Base-by-base conservation (phyloP, 1,140 invertebrate genomes). In the Drosophila varians region DNA sequence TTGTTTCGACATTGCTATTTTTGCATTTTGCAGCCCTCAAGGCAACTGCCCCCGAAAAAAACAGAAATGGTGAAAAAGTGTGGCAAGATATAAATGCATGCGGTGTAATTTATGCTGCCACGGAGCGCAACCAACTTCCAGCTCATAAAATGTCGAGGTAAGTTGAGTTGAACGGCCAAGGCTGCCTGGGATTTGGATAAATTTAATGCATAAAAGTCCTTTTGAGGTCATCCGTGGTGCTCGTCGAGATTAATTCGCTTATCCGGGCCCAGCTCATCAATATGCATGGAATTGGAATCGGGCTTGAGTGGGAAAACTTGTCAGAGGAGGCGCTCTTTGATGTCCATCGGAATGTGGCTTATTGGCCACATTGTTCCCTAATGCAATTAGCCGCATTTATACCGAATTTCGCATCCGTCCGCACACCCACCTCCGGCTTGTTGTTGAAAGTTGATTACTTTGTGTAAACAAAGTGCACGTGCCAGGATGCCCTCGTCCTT, bases 361-460 rank as follows among this genome's bases (percentile, higher is more conserved):
- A 80, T 86, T 80, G 80, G 61, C 36, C 57, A 58, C 57, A 86
- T 86, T 84, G 65, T 75, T 57, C 61, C 65, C 61, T 72, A 79
- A 84, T 79, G 71, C 82, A 86, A 86, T 84, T 79, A 86, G 75
- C 38, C 75, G 56, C 70, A 79, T 79, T 83, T 83, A 65, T 78
- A 70, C 64, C 62, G 57, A 77, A 82, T 83, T 84, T 77, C 69
- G 11, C 38, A n/a, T n/a, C 2, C 36, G 9, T 4, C 40, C 14
- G 9, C 8, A 18, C 9, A n/a, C 19, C 2, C n/a, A 31, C 12
- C 11, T 6, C 23, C 31, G 23, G 26, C 25, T 78, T 83, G 61
- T 83, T 84, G 56, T 73, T 73, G 76, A 86, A 86, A 86, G 80
- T 86, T 86, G 80, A 86, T 86, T 86, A 87, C 77, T 79, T 80